Percentiles rank a stretch among this genome's conserved stretches.
These are phyloP conservation scores for Norana najaformis DNA, from an alignment of 2,888 invertebrate genomes.

Conservation along the genomic window DNA sequence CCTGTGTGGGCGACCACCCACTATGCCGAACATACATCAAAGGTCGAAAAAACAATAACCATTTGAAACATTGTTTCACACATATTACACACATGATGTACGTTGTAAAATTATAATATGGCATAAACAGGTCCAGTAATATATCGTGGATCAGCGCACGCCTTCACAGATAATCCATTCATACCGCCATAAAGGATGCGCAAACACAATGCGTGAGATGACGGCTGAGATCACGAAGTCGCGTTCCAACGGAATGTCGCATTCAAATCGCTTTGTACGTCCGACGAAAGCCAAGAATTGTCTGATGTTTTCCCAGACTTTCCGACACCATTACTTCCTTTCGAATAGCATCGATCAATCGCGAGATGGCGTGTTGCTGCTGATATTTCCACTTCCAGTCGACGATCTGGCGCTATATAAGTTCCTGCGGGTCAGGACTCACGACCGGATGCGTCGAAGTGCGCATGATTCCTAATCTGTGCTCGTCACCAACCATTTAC, in stretches of 20 bases:
- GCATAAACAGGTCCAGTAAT: background rate
- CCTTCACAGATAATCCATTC: background rate
- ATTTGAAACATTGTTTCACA: too few relatives aligned
- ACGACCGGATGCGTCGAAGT: background rate
- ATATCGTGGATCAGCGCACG: too few relatives aligned
- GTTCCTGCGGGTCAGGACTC: slow-evolving; percentile 5
- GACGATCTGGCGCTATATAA: background rate
- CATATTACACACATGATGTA: background rate
- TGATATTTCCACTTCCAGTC: background rate
- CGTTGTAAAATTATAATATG: background rate
- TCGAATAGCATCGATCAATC: background rate
- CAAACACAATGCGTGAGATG: background rate
- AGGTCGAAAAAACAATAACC: too few relatives aligned
- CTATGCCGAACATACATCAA: too few relatives aligned
- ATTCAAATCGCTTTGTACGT: background rate
- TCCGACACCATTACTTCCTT: background rate
- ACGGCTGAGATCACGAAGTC: background rate
- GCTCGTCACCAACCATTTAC: background rate
- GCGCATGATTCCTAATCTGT: slow-evolving; percentile 1
- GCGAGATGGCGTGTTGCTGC: background rate
- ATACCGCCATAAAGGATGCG: background rate
- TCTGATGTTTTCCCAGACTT: background rate
- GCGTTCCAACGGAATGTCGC: background rate
- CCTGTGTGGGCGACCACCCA: too few relatives aligned
- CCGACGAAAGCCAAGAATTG: too few relatives aligned